Conservation (phyloP, 2,888 invertebrate genomes). For the Diarsia dahlii region DNA sequence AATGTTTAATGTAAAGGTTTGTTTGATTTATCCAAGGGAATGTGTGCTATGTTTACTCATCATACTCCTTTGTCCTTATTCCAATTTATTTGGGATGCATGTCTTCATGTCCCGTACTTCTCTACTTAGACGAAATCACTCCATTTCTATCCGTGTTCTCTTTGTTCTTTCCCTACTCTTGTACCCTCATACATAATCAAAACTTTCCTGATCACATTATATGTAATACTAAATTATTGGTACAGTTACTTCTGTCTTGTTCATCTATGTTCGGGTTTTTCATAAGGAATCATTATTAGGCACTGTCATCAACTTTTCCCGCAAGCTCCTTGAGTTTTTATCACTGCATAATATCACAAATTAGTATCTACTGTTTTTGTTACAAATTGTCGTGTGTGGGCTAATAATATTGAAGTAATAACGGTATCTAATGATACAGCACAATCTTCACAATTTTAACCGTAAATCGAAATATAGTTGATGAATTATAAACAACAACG, state of each 20-base stretch:
- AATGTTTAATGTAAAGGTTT: not conserved
- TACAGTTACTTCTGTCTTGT: not conserved
- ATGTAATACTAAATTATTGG: not conserved
- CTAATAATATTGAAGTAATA: conserved; percentile 24
- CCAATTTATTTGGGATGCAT: not conserved
- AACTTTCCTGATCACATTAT: too few relatives aligned
- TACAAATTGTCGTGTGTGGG: conserved; percentile 27
- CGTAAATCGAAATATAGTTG: conserved; percentile 20
- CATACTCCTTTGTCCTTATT: not conserved
- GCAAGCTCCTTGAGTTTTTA: conserved; percentile 24
- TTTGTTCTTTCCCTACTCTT: not conserved
- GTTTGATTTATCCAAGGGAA: not conserved
- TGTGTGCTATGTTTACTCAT: not conserved
- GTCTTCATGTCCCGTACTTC: not conserved
- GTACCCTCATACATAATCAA: not conserved
- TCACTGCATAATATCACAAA: not conserved
- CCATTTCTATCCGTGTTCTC: not conserved
- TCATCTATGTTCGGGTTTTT: not conserved
- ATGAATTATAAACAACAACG: conserved; percentile 2
- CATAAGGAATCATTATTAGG: not conserved
- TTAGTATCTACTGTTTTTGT: conserved; percentile 29
- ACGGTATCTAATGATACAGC: conserved; percentile 36
- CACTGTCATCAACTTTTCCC: conserved; percentile 19
- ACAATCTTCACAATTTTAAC: conserved; percentile 15
- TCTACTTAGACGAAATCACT: not conserved